A percentile compares a stretch with the other conserved stretches of the same genome.
These are phyloP conservation scores for Homarus gammarus DNA, from an alignment of 2,888 invertebrate species.

Conservation along the genomic window DNA sequence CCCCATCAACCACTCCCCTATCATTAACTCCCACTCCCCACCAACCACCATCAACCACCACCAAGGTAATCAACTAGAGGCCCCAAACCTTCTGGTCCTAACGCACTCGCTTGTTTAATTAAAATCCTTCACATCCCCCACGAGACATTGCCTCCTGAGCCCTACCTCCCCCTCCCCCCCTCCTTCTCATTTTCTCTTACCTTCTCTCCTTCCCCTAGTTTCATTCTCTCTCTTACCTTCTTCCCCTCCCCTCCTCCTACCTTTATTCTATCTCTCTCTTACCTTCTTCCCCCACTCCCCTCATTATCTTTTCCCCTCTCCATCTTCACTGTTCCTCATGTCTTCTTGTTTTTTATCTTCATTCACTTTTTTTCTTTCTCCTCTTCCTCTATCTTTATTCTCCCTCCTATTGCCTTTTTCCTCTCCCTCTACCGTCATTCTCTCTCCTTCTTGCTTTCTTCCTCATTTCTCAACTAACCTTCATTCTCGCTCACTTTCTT, in stretches of 20 bases:
- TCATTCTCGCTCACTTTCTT: not conserved
- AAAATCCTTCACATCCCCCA: slow-evolving; percentile 43
- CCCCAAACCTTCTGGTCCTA: slow-evolving; percentile 27
- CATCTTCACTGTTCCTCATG: not conserved
- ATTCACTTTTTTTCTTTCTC: not conserved
- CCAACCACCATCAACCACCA: too few relatives aligned
- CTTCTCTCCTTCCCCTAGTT: not conserved
- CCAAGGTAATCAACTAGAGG: slow-evolving; percentile 34
- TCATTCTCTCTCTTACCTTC: slow-evolving; percentile 19
- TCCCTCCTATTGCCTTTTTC: not conserved
- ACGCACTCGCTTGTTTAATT: slow-evolving; percentile 49
- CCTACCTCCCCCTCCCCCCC: slow-evolving; percentile 8
- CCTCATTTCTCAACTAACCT: not conserved
- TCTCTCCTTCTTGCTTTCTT: not conserved
- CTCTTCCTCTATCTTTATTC: not conserved
- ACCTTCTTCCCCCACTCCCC: not conserved
- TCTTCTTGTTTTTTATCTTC: not conserved
- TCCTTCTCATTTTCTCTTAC: not conserved
- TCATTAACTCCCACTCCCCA: too few relatives aligned
- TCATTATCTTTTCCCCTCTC: not conserved
- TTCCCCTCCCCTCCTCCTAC: not conserved
- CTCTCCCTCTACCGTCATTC: not conserved
- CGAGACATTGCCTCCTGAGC: slow-evolving; percentile 37
- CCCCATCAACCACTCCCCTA: not conserved
- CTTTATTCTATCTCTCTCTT: slow-evolving; percentile 18